Conservation (phyloP, 2,113 vertebrate genomes). For the Oplegnathus fasciatus region DNA sequence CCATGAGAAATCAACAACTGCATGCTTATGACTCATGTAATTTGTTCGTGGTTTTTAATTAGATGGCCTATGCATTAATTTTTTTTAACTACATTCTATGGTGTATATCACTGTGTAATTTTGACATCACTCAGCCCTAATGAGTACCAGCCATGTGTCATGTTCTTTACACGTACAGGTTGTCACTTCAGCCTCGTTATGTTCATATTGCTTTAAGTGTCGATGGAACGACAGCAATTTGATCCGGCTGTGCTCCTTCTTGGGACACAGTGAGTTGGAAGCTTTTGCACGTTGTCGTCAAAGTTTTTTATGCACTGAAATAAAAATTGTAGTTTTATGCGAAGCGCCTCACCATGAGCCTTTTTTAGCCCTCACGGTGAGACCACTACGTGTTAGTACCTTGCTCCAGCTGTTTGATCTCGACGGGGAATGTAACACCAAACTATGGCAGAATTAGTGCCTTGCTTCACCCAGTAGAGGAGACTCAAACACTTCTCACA, state of each 20-base stretch:
- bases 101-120: not conserved
- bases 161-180: not conserved
- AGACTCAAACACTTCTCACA: not conserved
- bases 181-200: not conserved
- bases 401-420: not conserved
- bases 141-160: slow-evolving; percentile 3
- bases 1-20: not conserved
- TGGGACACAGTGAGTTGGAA: slow-evolving; percentile 14
- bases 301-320: not conserved
- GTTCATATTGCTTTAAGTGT: slow-evolving; percentile 30
- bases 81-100: not conserved
- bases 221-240: not conserved
- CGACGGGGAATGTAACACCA: not conserved
- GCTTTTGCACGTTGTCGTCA: not conserved
- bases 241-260: not conserved
- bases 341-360: not conserved
- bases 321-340: not conserved
- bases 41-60: not conserved
- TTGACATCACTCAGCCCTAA: slow-evolving; percentile 33
- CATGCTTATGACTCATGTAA: not conserved
- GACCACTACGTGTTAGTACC: slow-evolving; percentile 18
- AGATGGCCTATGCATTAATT: not conserved
- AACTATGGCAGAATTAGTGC: not conserved
- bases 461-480: slow-evolving; percentile 6
- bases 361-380: not conserved